These are phyloP conservation scores for Eulemur rubriventer DNA, from an alignment of 2,797 vertebrate species.

Conservation along the genomic window DNA sequence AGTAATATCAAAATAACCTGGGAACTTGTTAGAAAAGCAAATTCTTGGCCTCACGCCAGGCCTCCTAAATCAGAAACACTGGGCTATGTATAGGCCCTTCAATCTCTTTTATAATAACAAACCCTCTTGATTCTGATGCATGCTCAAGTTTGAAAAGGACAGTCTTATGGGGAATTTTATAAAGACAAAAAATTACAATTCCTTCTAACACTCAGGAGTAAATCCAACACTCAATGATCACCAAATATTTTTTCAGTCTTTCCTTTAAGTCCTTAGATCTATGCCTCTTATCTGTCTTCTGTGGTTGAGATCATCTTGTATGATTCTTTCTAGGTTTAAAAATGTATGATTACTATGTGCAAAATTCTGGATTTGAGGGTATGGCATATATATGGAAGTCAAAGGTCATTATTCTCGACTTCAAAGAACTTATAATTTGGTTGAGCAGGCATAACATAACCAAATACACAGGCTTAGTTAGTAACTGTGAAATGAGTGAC, in stretches of 20 bases:
- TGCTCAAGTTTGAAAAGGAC: background rate
- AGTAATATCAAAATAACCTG: background rate
- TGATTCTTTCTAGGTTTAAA: constrained; percentile 19
- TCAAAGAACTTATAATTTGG: background rate
- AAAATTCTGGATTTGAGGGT: background rate
- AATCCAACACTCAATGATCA: background rate
- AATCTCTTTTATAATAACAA: background rate
- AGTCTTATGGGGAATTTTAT: background rate
- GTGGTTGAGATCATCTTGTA: background rate
- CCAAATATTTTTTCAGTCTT: background rate
- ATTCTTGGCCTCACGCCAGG: background rate
- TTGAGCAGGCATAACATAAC: background rate
- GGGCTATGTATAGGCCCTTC: background rate
- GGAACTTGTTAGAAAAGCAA: background rate
- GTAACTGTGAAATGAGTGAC: background rate
- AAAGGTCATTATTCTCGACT: background rate
- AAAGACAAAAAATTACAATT: background rate
- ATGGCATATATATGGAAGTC: background rate
- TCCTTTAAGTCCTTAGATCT: background rate
- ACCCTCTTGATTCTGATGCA: background rate
- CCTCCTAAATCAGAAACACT: background rate
- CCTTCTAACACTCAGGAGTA: background rate
- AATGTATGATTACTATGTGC: background rate
- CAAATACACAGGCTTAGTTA: background rate
- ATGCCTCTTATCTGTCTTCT: background rate